A percentile compares a stretch with the other conserved stretches of the same genome.
Evolutionary conservation across 2,113 vertebrate species (phyloP).

Genomic region (Zosterops pallidus): DNA sequence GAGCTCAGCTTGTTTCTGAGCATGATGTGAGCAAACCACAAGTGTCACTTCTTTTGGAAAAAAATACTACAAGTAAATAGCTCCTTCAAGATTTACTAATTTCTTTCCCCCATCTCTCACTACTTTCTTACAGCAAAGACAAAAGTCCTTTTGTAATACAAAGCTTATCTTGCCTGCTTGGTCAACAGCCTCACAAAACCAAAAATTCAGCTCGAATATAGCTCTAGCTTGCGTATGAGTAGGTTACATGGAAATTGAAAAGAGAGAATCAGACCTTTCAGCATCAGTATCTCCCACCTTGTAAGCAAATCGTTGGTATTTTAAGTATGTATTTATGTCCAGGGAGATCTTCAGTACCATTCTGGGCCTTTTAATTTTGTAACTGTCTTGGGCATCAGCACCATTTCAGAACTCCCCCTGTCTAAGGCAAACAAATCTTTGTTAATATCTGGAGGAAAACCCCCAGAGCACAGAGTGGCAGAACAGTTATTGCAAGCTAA

Average conservation of each 20-base stretch:
- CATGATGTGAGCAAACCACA: not conserved
- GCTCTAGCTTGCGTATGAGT: not conserved
- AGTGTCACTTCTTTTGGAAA: not conserved
- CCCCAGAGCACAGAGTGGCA: not conserved
- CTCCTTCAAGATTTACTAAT: not conserved
- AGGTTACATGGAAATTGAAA: not conserved
- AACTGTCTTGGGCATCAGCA: not conserved
- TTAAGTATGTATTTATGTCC: not conserved
- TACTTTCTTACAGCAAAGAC: not conserved
- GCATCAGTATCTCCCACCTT: not conserved
- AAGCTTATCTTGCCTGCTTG: not conserved
- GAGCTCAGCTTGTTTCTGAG: not conserved
- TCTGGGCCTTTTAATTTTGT: not conserved
- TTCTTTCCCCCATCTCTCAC: not conserved
- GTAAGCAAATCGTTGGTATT: not conserved
- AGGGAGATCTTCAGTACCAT: not conserved
- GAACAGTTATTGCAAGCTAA: not conserved
- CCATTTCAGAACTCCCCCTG: not conserved
- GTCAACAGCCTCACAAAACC: not conserved
- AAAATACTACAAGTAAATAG: not conserved
- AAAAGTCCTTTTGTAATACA: not conserved
- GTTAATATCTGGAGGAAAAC: not conserved
- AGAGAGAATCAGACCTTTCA: not conserved
- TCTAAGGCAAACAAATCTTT: not conserved
- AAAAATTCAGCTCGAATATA: not conserved